Conservation (phyloP, 2,113 vertebrate genomes). For the Serinus canaria region DNA sequence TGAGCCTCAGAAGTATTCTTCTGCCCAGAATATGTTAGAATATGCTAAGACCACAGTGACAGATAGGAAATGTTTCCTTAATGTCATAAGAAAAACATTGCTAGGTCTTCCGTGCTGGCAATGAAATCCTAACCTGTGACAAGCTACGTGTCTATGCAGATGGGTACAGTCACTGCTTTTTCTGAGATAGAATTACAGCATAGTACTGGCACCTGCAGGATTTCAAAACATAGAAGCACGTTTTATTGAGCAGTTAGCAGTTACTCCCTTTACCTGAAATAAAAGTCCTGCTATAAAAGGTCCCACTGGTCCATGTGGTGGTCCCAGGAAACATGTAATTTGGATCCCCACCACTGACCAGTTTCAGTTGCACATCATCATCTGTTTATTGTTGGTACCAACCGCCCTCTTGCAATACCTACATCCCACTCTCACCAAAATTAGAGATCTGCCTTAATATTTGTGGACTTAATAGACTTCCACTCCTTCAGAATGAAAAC, state of each 20-base stretch:
- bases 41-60: background rate
- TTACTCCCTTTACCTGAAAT: background rate
- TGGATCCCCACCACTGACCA: background rate
- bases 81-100: background rate
- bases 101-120: background rate
- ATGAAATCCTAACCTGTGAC: background rate
- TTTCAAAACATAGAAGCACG: background rate
- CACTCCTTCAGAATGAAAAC: background rate
- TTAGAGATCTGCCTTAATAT: background rate
- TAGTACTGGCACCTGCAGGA: background rate
- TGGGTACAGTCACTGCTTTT: background rate
- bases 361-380: background rate
- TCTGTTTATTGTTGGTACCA: background rate
- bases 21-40: background rate
- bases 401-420: background rate
- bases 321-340: fast-evolving
- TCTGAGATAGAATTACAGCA: background rate
- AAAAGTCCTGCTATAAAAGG: background rate
- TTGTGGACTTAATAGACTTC: background rate
- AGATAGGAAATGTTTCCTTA: background rate
- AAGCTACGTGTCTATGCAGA: background rate
- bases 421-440: background rate
- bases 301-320: background rate
- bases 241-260: background rate
- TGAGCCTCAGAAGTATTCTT: background rate